A percentile compares a stretch with the other conserved stretches of the same genome.
These are phyloP conservation scores for Excalfactoria chinensis DNA, from an alignment of 2,113 vertebrate species.

Conservation along the genomic window DNA sequence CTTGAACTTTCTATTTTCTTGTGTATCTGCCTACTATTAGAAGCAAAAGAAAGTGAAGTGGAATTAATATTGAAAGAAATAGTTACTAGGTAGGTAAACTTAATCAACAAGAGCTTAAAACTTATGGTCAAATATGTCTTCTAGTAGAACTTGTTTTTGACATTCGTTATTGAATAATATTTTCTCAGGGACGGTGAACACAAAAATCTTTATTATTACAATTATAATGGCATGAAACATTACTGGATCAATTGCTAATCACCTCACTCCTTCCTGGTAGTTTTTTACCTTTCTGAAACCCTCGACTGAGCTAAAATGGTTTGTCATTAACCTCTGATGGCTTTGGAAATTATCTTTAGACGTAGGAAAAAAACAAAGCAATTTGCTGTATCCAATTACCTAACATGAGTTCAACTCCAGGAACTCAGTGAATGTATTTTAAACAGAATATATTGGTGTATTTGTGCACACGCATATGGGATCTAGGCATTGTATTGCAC, in stretches of 20 bases:
- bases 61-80: background rate
- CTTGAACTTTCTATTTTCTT: background rate
- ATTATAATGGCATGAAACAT: background rate
- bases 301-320: background rate
- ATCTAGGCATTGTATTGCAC: background rate
- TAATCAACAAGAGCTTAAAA: background rate
- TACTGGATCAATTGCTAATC: background rate
- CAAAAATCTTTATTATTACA: background rate
- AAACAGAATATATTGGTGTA: background rate
- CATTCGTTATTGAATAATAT: background rate
- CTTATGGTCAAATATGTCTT: background rate
- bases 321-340: constrained; percentile 3
- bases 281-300: constrained; percentile 7
- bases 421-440: background rate
- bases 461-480: background rate
- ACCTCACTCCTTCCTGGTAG: background rate
- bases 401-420: background rate
- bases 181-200: background rate
- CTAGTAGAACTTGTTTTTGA: background rate
- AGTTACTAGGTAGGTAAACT: background rate
- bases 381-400: background rate
- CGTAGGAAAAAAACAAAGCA: background rate
- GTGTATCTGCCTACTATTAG: background rate
- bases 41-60: background rate
- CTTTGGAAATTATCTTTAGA: constrained; percentile 23